Evolutionary conservation across 2,888 invertebrate species (phyloP), one percentile per base, ranked within the genome.

Genomic region (Tanytarsus gracilentus): DNA sequence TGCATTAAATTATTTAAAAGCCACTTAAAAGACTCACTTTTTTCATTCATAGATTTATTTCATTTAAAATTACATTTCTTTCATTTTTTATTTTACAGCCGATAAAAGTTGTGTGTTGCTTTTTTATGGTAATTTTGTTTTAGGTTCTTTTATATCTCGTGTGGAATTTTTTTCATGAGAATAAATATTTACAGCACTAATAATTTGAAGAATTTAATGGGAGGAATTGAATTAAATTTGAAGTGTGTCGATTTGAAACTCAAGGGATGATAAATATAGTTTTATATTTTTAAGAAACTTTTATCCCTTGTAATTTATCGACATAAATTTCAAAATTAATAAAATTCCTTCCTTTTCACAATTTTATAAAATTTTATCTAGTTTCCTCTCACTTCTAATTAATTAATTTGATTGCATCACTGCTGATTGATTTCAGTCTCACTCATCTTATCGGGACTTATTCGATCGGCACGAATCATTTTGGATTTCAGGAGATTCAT

Each of bases 401-500:
- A 8, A 30, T 30, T 30, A 11, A 49, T 49, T 18, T 25, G 40
- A 3, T 27, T 49, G 26, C 49, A 49, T 49, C 14, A 25, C n/a
- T 30, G n/a, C n/a, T 44, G 44, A 44, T 36, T 36, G 36, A 36
- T 16, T 36, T 44, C 44, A 44, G 44, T 44, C 44, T 44, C 44
- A 4, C 44, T 18, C 18, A 44, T 23, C 18, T 44, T 44, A 2
- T 44, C 44, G 21, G 21, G 11, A 44, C 23, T 44, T 23, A 33
- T 9, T 11, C n/a, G 33, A 5, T 23, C 44, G 23, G 9, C 44
- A 23, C 21, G 44, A 44, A 88, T 80, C n/a, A 88, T 84, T 71
- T 91, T 88, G 77, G 92, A 92, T 78, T 93, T 93, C 65, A 93
- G 75, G 64, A 93, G 88, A 56, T 90, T 91, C 69, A 93, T 78